Evolutionary conservation across 1,140 invertebrate species (phyloP).

Genomic region (Zaprionus nigranus): DNA sequence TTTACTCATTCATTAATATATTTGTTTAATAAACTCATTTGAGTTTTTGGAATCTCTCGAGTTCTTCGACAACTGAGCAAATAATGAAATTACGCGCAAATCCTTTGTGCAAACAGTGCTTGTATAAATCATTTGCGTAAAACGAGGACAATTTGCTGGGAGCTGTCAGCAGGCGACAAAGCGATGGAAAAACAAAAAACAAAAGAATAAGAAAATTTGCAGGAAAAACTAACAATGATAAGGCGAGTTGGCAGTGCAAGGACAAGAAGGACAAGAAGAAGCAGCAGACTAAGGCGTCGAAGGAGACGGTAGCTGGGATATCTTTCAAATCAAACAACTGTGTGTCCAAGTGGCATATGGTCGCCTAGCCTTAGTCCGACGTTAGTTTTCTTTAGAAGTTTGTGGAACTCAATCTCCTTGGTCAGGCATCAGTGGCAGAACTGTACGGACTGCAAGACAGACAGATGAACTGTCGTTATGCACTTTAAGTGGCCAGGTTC

Average conservation of each 20-base stretch:
- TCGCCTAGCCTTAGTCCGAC: conserved; percentile 14
- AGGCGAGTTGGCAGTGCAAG: conserved; percentile 22
- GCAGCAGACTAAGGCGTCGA: conserved; percentile 30
- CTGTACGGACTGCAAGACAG: conserved; percentile 8
- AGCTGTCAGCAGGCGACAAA: conserved; percentile 53
- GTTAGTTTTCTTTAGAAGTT: conserved; percentile 60
- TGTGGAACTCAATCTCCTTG: conserved; percentile 50
- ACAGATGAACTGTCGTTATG: conserved; percentile 50
- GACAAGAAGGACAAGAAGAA: not conserved
- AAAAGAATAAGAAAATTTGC: conserved; percentile 40
- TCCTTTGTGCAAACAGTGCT: conserved; percentile 40
- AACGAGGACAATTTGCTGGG: conserved; percentile 58
- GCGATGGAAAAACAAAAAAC: conserved; percentile 30
- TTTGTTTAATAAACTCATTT: conserved; percentile 18
- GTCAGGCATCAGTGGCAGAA: conserved; percentile 67
- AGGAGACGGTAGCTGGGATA: conserved; percentile 60
- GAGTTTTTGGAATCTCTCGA: not conserved
- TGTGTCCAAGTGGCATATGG: conserved; percentile 70
- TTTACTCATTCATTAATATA: not conserved
- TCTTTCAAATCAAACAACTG: conserved; percentile 66
- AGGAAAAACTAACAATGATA: conserved; percentile 62
- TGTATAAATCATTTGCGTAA: conserved; percentile 56
- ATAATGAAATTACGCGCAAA: conserved; percentile 43
- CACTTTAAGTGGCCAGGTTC: conserved; percentile 46
- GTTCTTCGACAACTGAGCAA: conserved; percentile 39